These are phyloP conservation scores for Gopherus flavomarginatus DNA, from an alignment of 2,113 vertebrate genomes.

Conservation along the genomic window DNA sequence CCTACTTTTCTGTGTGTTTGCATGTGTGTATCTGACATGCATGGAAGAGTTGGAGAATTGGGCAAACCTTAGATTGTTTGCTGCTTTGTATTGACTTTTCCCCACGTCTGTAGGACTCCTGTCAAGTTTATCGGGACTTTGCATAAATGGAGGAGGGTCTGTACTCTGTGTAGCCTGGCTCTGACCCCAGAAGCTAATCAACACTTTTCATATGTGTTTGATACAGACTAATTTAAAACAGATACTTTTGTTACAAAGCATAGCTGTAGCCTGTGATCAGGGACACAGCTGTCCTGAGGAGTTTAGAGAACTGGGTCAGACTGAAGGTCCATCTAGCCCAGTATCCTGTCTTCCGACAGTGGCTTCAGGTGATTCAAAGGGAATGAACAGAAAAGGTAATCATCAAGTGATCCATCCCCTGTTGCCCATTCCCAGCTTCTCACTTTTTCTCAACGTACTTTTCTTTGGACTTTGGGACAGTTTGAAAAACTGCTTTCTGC, in stretches of 20 bases:
- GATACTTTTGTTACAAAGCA: neutral
- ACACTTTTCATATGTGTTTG: neutral
- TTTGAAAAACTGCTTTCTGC: neutral
- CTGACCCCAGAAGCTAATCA: neutral
- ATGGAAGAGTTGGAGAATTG: neutral
- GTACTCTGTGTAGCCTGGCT: neutral
- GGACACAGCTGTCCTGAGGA: neutral
- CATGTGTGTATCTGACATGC: fast-evolving
- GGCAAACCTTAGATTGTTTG: neutral
- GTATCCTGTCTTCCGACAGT: too few relatives aligned
- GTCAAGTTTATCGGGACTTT: neutral
- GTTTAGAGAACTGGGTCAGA: neutral
- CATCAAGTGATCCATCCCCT: too few relatives aligned
- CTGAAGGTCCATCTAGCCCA: too few relatives aligned
- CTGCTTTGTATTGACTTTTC: neutral
- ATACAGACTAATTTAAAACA: neutral
- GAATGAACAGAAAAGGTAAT: too few relatives aligned
- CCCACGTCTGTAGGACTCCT: neutral
- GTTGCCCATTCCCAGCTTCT: too few relatives aligned
- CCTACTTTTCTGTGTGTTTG: neutral
- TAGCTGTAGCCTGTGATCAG: neutral
- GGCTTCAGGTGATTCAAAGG: too few relatives aligned
- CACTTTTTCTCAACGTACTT: neutral
- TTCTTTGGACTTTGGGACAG: neutral
- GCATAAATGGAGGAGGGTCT: neutral